phyloP scores from a whole-genome alignment of 2,888 invertebrate genomes.

The Sialis fuliginosa region DNA sequence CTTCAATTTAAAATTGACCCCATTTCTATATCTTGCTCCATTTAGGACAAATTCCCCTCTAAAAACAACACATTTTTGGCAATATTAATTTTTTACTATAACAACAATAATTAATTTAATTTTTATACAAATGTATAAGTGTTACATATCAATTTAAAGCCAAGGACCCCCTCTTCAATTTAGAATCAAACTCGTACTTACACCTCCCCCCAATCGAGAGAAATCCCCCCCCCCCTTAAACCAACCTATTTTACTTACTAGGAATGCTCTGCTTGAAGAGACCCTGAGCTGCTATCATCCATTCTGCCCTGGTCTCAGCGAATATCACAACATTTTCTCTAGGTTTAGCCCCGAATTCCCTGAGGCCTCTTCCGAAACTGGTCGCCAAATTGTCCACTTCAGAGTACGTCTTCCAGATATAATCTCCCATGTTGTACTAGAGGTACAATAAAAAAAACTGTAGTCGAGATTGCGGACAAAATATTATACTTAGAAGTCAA shows the following conservation, averaged over 20 bases:
- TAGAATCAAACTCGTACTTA: too few relatives aligned
- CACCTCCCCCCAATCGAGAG: too few relatives aligned
- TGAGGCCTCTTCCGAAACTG: conserved; percentile 69
- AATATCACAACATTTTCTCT: conserved; percentile 75
- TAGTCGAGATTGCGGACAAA: background rate
- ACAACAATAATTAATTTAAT: too few relatives aligned
- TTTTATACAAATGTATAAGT: too few relatives aligned
- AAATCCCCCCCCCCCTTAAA: too few relatives aligned
- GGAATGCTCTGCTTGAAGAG: conserved; percentile 89
- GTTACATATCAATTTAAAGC: too few relatives aligned
- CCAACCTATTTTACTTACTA: conserved; percentile 25
- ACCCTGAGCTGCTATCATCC: conserved; percentile 93
- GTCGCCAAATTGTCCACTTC: conserved; percentile 61
- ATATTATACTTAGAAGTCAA: background rate
- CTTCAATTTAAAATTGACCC: too few relatives aligned
- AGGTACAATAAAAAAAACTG: conserved; percentile 12
- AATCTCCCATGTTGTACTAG: conserved; percentile 82
- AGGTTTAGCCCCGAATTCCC: conserved; percentile 56
- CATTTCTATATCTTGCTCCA: too few relatives aligned
- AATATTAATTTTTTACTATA: too few relatives aligned
- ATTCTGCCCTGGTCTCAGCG: conserved; percentile 94
- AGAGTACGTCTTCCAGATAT: conserved; percentile 72
- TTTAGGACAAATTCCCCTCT: too few relatives aligned
- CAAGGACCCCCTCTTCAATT: too few relatives aligned
- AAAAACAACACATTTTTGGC: too few relatives aligned